A percentile compares a stretch with the other conserved stretches of the same genome.
Conservation (phyloP, 2,888 invertebrate genomes). For the Meandrusa payeni region DNA sequence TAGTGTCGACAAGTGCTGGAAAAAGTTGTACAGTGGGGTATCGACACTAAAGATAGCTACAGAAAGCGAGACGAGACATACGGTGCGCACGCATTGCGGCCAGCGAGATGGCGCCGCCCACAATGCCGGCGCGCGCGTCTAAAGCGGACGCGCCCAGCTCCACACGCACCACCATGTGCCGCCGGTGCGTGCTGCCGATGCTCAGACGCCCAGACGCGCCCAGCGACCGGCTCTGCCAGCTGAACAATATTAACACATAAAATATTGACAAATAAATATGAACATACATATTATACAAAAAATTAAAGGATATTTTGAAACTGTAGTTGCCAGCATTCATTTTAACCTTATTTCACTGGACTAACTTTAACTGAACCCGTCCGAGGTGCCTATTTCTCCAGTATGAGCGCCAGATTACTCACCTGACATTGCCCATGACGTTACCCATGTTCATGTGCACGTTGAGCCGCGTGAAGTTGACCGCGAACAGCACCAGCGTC, state of each 20-base stretch:
- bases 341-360: too few relatives aligned
- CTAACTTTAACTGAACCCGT: too few relatives aligned
- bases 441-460: slow-evolving; percentile 99
- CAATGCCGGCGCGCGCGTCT: slow-evolving; percentile 98
- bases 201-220: slow-evolving; percentile 94
- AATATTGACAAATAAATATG: background rate
- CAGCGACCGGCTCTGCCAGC: slow-evolving; percentile 96
- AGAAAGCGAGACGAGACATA: slow-evolving; percentile 47
- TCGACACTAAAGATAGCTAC: too few relatives aligned
- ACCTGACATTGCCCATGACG: slow-evolving; percentile 98
- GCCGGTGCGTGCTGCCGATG: slow-evolving; percentile 96
- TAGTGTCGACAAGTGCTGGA: too few relatives aligned
- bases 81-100: slow-evolving; percentile 92
- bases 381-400: too few relatives aligned
- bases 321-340: too few relatives aligned
- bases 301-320: too few relatives aligned
- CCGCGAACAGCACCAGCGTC: slow-evolving; percentile 96
- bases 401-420: slow-evolving; percentile 55
- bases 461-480: slow-evolving; percentile 97
- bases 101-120: slow-evolving; percentile 96
- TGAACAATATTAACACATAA: too few relatives aligned
- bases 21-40: too few relatives aligned
- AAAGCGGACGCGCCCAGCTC: slow-evolving; percentile 94
- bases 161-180: slow-evolving; percentile 94
- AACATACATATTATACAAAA: too few relatives aligned